Evolutionary conservation across 2,797 vertebrate species (phyloP).

Genomic region (Pangasius sanitwongsei): DNA sequence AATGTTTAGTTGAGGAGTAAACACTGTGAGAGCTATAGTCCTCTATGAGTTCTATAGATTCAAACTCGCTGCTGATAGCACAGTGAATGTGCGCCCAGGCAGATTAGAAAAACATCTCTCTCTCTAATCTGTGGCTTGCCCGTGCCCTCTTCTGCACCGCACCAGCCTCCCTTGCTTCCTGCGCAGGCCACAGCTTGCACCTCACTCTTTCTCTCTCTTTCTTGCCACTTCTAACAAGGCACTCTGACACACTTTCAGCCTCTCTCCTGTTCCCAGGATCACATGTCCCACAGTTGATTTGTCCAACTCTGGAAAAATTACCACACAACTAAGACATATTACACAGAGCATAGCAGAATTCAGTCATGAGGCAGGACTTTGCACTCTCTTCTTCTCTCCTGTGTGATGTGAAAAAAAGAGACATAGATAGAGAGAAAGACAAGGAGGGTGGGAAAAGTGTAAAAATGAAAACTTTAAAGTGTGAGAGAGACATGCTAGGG

Average conservation of each 20-base stretch:
- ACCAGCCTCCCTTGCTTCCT: constrained; percentile 65
- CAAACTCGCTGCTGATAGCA: constrained; percentile 65
- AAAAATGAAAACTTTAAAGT: not conserved
- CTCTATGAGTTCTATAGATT: constrained; percentile 60
- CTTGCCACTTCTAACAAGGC: constrained; percentile 22
- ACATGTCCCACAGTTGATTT: constrained; percentile 50
- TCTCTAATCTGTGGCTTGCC: not conserved
- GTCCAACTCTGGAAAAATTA: constrained; percentile 29
- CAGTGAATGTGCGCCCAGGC: not conserved
- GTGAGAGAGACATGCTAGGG: constrained; percentile 18
- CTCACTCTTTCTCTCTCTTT: constrained; percentile 39
- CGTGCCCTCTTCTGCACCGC: constrained; percentile 60
- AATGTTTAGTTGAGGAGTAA: constrained; percentile 76
- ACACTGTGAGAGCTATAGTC: constrained; percentile 72
- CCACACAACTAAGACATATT: constrained; percentile 37
- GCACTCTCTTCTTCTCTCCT: constrained; percentile 6
- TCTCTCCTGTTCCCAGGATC: constrained; percentile 68
- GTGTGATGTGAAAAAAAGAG: constrained; percentile 16
- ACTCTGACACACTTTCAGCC: constrained; percentile 38
- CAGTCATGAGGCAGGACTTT: constrained; percentile 7
- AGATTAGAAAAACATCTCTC: constrained; percentile 24
- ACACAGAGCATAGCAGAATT: constrained; percentile 34
- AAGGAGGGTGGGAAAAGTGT: constrained; percentile 16
- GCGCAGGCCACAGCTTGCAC: constrained; percentile 69
- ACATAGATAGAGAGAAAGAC: constrained; percentile 1